phyloP scores from a whole-genome alignment of 2,797 vertebrate genomes.

The Takifugu ocellatus region DNA sequence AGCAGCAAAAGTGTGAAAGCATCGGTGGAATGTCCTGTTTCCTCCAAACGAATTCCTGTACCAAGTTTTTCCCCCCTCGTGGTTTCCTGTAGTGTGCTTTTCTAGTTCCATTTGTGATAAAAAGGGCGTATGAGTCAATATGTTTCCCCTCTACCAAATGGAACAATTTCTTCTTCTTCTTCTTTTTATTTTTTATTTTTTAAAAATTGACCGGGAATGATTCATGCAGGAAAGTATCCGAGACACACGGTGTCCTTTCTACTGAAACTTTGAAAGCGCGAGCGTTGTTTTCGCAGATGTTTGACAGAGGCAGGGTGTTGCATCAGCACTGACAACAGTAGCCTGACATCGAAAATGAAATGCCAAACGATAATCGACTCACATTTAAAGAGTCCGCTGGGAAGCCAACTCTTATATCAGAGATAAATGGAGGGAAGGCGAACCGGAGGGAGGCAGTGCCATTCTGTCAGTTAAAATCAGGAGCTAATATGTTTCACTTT shows the following conservation, averaged over 20 bases:
- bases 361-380: conserved; percentile 33
- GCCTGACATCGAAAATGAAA: conserved; percentile 30
- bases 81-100: conserved; percentile 68
- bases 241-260: conserved; percentile 32
- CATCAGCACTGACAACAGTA: conserved; percentile 45
- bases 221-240: conserved; percentile 28
- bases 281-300: background rate
- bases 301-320: conserved; percentile 40
- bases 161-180: conserved; percentile 43
- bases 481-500: conserved; percentile 82
- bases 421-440: conserved; percentile 20
- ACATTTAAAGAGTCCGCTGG: conserved; percentile 32
- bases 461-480: conserved; percentile 76
- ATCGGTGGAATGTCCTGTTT: conserved; percentile 75
- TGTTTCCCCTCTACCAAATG: conserved; percentile 54
- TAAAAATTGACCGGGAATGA: background rate
- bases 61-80: conserved; percentile 49
- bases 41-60: conserved; percentile 62
- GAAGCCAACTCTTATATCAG: conserved; percentile 39
- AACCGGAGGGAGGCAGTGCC: conserved; percentile 48
- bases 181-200: conserved; percentile 24
- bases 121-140: conserved; percentile 60
- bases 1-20: conserved; percentile 63
- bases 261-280: too few species aligned
- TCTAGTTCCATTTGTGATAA: conserved; percentile 62